A percentile compares a stretch with the other conserved stretches of the same genome.
phyloP scores from a whole-genome alignment of 2,113 vertebrate species.

The Melanostigma gelatinosum region DNA sequence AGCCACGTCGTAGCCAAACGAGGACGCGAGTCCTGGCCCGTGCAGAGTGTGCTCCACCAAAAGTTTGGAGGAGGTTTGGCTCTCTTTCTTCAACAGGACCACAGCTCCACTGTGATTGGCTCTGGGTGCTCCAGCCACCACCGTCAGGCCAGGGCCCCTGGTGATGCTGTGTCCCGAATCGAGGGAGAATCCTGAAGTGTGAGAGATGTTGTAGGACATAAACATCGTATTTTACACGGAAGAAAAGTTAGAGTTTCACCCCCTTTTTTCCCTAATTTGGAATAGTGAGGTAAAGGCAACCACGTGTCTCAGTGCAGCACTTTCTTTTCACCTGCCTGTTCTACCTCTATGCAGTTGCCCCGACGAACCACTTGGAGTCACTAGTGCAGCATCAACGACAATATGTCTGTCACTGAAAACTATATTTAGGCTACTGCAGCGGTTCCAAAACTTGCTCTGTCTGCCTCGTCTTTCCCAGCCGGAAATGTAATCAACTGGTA shows the following conservation, averaged over 20 bases:
- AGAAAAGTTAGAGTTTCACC: slow-evolving; percentile 76
- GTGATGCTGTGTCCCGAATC: slow-evolving; percentile 92
- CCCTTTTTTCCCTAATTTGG: not conserved
- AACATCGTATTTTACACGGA: slow-evolving; percentile 74
- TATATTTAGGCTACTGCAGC: not conserved
- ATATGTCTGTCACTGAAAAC: not conserved
- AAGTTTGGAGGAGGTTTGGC: slow-evolving; percentile 79
- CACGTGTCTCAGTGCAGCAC: not conserved
- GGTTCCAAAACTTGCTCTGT: not conserved
- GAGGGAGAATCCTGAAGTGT: slow-evolving; percentile 91
- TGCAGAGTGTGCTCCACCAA: slow-evolving; percentile 87
- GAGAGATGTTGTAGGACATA: not conserved
- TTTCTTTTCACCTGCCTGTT: not conserved
- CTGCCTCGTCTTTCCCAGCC: not conserved
- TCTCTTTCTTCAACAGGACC: slow-evolving; percentile 87
- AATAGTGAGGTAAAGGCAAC: not conserved
- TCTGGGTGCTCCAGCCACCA: slow-evolving; percentile 96
- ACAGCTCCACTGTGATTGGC: slow-evolving; percentile 96
- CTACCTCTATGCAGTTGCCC: not conserved
- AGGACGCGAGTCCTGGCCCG: slow-evolving; percentile 94
- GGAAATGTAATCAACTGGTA: not conserved
- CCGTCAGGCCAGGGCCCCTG: slow-evolving; percentile 85
- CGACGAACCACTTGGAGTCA: not conserved
- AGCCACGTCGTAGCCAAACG: slow-evolving; percentile 95
- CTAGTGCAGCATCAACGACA: not conserved